These are phyloP conservation scores for Rhabdomys pumilio DNA, from an alignment of 2,797 vertebrate genomes.

Conservation along the genomic window DNA sequence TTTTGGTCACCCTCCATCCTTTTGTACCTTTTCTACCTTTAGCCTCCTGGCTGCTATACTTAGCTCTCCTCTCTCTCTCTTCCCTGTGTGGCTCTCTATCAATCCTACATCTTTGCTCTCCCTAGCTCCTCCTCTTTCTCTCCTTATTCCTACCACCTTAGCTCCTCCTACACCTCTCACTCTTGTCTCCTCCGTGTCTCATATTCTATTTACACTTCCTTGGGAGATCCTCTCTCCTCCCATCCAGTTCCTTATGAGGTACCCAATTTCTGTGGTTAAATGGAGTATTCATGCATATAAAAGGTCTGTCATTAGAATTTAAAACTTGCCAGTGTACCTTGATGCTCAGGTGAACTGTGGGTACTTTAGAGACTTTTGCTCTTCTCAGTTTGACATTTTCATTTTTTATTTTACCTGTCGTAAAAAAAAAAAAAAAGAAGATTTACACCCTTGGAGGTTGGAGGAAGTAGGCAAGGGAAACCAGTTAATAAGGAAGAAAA, in stretches of 20 bases:
- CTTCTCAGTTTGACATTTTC: slow-evolving; percentile 3
- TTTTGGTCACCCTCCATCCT: not conserved
- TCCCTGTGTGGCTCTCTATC: no score
- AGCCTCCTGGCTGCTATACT: not conserved
- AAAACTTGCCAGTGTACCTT: not conserved
- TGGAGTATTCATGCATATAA: not conserved
- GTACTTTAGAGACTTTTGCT: not conserved
- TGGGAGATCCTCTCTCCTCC: not conserved
- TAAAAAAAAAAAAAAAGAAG: not conserved
- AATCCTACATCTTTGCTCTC: no score
- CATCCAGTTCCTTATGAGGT: not conserved
- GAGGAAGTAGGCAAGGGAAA: not conserved
- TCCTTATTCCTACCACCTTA: no score
- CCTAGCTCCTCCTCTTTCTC: no score
- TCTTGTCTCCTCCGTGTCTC: not conserved
- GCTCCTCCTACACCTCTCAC: no score
- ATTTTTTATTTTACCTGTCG: not conserved
- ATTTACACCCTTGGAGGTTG: no score
- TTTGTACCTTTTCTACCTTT: not conserved
- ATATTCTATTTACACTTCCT: not conserved
- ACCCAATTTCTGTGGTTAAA: not conserved
- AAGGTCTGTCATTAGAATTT: not conserved
- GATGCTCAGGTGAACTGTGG: not conserved
- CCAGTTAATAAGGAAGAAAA: not conserved
- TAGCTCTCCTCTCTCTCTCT: not conserved